Evolutionary conservation across 2,113 vertebrate species (phyloP), one percentile per base, ranked within the genome.

Genomic region (Ailurus styani): DNA sequence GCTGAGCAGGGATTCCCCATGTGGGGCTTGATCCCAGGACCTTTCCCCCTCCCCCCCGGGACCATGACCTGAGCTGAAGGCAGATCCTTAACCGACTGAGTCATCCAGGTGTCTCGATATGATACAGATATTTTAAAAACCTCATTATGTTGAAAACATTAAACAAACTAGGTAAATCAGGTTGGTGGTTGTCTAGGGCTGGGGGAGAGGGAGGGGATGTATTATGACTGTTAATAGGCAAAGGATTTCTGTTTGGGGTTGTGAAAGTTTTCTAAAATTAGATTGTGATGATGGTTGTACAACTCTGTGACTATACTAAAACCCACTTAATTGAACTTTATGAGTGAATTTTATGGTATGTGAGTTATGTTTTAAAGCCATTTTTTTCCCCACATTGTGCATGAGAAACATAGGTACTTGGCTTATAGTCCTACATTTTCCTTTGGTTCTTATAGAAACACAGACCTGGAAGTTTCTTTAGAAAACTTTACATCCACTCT

Each of bases 301-400:
- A 89, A 52, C 34, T 79, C 87, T 75, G 84, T 75, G 88, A 95
- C 2, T 60, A 84, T 96, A 78, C n/a, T 75, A 54, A 88, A 95
- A 85, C 23, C 10, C 64, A 68, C 40, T 90, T 84, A 57, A 45
- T 70, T 88, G 12, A 70, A 55, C 17, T 84, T 77, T 55, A 57
- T 57, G 34, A 77, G 27, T 88, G 40, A 84, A 81, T 90, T 86
- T 92, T 96, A 85, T 81, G 66, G 40, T 87, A 47, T 45, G 3
- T 42, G 78, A 90, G 47, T 78, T 86, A 17, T 55, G 34, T 79
- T 68, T 96, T 89, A 93, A 78, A 72, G 75, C 29, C 13, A 47
- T 94, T 72, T 97, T 17, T 62, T 29, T 18, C 29, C 4, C 27
- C 3, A 42, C 54, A 68, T 23, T 75, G 25, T 55, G 18, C 45